phyloP scores from a whole-genome alignment of 23 tunicate genomes.

The Diplosoma virens region DNA sequence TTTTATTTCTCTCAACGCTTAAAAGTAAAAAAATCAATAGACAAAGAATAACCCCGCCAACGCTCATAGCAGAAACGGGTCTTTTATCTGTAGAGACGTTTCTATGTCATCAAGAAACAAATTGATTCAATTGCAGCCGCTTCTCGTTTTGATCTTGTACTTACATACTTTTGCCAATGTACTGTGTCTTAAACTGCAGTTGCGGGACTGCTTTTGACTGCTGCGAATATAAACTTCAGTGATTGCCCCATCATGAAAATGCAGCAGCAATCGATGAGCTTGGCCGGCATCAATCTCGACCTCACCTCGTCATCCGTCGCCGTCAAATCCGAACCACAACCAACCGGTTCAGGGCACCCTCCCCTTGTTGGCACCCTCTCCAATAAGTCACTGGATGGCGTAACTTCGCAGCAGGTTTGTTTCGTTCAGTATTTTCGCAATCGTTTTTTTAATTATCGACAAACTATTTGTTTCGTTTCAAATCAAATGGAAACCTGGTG shows the following conservation, averaged over 20 bases:
- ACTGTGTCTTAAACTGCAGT: too few relatives aligned
- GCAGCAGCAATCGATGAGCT: slow-evolving; percentile 84
- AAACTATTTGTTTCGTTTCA: too few relatives aligned
- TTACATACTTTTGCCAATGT: too few relatives aligned
- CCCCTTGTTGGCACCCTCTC: slow-evolving; percentile 14
- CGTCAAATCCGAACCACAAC: slow-evolving; percentile 12
- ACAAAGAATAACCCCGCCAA: too few relatives aligned
- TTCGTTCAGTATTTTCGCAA: too few relatives aligned
- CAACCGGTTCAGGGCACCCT: slow-evolving; percentile 2
- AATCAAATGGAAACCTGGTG: too few relatives aligned
- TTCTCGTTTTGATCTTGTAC: too few relatives aligned
- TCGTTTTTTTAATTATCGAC: too few relatives aligned
- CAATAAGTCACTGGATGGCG: background rate
- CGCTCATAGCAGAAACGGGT: too few relatives aligned
- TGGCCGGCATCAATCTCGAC: slow-evolving; percentile 71
- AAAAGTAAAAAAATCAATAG: too few relatives aligned
- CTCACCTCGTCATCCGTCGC: slow-evolving; percentile 15
- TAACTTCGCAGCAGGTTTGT: slow-evolving; percentile 4
- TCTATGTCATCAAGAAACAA: background rate
- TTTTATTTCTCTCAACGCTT: too few relatives aligned
- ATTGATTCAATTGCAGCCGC: background rate
- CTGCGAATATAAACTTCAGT: slow-evolving; percentile 11
- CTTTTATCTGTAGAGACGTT: too few relatives aligned
- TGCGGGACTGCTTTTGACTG: background rate
- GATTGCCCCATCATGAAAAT: slow-evolving; percentile 94